Percentiles rank a stretch among this genome's conserved stretches.
phyloP scores from a whole-genome alignment of 2,797 vertebrate species.

The Megalops cyprinoides region DNA sequence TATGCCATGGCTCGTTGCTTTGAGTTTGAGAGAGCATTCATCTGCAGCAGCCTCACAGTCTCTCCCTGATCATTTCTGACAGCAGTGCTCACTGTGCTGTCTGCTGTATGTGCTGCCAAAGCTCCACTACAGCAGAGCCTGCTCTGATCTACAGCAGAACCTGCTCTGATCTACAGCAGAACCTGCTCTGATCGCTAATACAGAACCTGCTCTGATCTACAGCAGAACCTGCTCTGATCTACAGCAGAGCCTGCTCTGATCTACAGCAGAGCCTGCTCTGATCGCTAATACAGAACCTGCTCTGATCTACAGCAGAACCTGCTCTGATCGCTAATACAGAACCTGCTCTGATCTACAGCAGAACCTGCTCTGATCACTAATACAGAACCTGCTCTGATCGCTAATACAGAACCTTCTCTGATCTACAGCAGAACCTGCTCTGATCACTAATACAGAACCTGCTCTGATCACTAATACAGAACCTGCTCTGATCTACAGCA shows the following conservation, averaged over 20 bases:
- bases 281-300: neutral
- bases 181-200: neutral
- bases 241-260: neutral
- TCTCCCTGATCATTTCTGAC: neutral
- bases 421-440: neutral
- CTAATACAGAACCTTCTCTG: neutral
- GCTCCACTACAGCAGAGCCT: neutral
- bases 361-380: neutral
- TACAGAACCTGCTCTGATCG: neutral
- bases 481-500: neutral
- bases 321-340: neutral
- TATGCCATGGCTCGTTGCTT: neutral
- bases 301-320: neutral
- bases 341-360: neutral
- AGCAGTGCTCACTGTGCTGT: neutral
- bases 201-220: neutral
- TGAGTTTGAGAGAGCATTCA: neutral
- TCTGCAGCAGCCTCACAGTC: neutral
- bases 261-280: no score
- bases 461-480: neutral
- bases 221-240: neutral
- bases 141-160: neutral
- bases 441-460: neutral
- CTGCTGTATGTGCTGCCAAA: neutral
- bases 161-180: neutral